Evolutionary conservation across 2,113 vertebrate genomes (phyloP).

Genomic region (Athene cunicularia): DNA sequence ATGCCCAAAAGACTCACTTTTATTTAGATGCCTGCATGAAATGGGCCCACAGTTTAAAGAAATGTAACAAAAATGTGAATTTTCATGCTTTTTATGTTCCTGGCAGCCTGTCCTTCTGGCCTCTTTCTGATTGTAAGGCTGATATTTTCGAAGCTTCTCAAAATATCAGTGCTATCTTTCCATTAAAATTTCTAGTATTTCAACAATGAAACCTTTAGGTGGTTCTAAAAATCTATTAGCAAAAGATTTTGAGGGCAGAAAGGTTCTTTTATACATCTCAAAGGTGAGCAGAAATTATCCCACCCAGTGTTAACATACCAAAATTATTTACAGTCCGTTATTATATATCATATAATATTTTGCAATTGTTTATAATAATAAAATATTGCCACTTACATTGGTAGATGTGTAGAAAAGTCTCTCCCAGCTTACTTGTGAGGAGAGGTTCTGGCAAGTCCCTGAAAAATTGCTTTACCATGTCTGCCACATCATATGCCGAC

Average conservation of each 20-base stretch:
- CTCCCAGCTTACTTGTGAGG: conserved; percentile 94
- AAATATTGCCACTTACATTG: conserved; percentile 84
- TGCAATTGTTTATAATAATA: neutral
- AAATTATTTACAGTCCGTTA: neutral
- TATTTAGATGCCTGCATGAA: neutral
- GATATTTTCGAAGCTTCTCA: neutral
- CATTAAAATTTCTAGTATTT: neutral
- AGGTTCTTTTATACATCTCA: neutral
- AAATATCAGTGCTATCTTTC: neutral
- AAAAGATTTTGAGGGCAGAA: neutral
- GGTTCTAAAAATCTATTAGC: neutral
- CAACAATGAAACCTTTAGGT: neutral
- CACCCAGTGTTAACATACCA: neutral
- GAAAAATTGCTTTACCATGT: conserved; percentile 99
- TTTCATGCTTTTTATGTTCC: neutral
- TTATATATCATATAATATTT: neutral
- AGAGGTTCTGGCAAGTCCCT: conserved; percentile 95
- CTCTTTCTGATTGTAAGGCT: neutral
- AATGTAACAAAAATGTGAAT: neutral
- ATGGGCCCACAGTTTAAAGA: neutral
- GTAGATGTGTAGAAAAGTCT: conserved; percentile 97
- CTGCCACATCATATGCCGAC: conserved; percentile 95
- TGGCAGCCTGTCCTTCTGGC: neutral
- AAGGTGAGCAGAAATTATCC: neutral
- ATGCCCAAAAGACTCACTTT: neutral